Evolutionary conservation across 2,113 vertebrate genomes (phyloP), one percentile per base, ranked within the genome.

Genomic region (Chunga burmeisteri): DNA sequence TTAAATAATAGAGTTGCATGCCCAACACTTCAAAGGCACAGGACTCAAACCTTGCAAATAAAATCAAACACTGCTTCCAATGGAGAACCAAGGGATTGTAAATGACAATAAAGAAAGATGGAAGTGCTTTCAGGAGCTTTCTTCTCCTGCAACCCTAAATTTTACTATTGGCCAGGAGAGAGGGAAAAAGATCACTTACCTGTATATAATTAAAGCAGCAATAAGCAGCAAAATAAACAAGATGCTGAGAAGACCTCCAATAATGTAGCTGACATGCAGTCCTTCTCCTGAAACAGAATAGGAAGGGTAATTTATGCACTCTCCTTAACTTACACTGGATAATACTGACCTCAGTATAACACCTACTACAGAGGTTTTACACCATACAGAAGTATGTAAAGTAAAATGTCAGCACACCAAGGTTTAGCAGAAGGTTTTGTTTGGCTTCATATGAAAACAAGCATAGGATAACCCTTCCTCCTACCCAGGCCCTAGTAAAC

Each of bases 221-320:
- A 99, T 99, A 93, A 99, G 98, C 94, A 99, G 98, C 86, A 99
- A 98, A 94, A 99, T 98, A 50, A 99, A 98, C 94, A 99, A 97
- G 86, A 99, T 96, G 56, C 99, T 99, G 84, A 99, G 98, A 82
- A 99, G 98, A 68, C 99, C 99, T 66, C 99, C 99, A 19, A 99
- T 98, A 95, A 99, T 98, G 20, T 99, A 99, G 97, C 99, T 99
- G 98, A 99, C 98, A 2, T 99, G 99, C 80, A 99, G 98, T 58
- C 99, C 99, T 97, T 99, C 99, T 63, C 99, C 99, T 99, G 78
- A 71, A 97, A 97, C 58, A 89, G 66, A 94, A 88, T 11, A 86
- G 21, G 19, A 94, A 94, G 7, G 7, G 8, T 50, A 65, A 83
- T 61, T 83, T 83, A 66, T 73, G 44, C 61, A 85, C 25, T 73